phyloP scores from a whole-genome alignment of 2,888 invertebrate species.

The Dioctria linearis region DNA sequence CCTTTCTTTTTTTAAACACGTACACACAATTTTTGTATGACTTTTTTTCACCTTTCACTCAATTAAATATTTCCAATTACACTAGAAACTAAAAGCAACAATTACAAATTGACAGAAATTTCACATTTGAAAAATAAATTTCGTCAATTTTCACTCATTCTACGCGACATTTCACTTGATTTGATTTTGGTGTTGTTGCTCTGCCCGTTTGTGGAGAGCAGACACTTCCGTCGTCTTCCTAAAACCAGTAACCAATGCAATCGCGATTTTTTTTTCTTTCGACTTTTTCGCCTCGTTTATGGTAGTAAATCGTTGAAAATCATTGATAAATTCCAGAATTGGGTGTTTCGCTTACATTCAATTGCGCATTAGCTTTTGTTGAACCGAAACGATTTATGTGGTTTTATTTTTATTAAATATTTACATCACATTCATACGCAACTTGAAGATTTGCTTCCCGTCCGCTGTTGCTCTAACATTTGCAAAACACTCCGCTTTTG shows the following conservation, averaged over 20 bases:
- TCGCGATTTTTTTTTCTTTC: not conserved
- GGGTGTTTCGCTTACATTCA: not conserved
- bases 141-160: constrained; percentile 2
- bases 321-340: not conserved
- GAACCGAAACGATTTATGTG: not conserved
- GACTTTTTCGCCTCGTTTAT: not conserved
- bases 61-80: not conserved
- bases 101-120: constrained; percentile 6
- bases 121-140: not conserved
- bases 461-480: not conserved
- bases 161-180: not conserved
- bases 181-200: no score
- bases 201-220: not conserved
- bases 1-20: not conserved
- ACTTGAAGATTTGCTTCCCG: not conserved
- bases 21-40: constrained; percentile 1
- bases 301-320: not conserved
- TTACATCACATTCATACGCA: not conserved
- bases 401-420: not conserved
- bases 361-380: not conserved
- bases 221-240: not conserved
- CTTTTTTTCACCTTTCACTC: constrained; percentile 6
- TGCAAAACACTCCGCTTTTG: not conserved
- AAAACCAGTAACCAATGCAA: not conserved
- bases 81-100: constrained; percentile 13